Evolutionary conservation across 1,140 invertebrate species (phyloP).

Genomic region (Drosophila funebris): DNA sequence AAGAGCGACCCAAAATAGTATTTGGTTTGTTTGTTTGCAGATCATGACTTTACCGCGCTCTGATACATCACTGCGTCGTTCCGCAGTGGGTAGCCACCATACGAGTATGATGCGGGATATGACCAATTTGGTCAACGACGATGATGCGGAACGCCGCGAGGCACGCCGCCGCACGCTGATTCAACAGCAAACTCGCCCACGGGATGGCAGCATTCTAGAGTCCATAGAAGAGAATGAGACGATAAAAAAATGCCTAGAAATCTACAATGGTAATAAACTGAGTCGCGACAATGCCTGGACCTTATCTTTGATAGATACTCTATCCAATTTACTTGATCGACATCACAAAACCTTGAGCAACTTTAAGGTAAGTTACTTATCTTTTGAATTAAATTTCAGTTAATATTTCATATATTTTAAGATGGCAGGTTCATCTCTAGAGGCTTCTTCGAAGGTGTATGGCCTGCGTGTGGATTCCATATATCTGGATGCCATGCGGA

Average conservation of each 20-base stretch:
- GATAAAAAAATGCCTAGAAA: conserved; percentile 70
- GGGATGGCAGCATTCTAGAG: conserved; percentile 35
- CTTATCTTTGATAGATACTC: conserved; percentile 89
- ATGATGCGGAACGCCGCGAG: conserved; percentile 77
- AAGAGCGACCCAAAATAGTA: not conserved
- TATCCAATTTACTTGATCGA: conserved; percentile 87
- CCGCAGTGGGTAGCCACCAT: conserved; percentile 69
- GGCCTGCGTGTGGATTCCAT: conserved; percentile 89
- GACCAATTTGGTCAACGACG: conserved; percentile 68
- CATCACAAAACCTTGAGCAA: conserved; percentile 87
- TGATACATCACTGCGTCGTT: conserved; percentile 77
- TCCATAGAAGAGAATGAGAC: conserved; percentile 77
- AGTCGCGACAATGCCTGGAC: conserved; percentile 90
- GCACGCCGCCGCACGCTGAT: conserved; percentile 66
- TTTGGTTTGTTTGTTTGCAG: conserved; percentile 6
- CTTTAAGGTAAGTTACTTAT: conserved; percentile 85
- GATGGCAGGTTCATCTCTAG: conserved; percentile 88
- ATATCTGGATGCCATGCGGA: conserved; percentile 88
- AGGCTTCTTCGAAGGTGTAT: conserved; percentile 91
- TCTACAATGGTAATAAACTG: conserved; percentile 86
- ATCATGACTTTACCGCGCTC: conserved; percentile 66
- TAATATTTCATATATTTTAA: not conserved
- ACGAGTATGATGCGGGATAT: conserved; percentile 48
- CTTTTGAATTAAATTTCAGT: not conserved
- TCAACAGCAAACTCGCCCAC: conserved; percentile 38